These are phyloP conservation scores for Daboia siamensis DNA, from an alignment of 2,113 vertebrate species.

Conservation along the genomic window DNA sequence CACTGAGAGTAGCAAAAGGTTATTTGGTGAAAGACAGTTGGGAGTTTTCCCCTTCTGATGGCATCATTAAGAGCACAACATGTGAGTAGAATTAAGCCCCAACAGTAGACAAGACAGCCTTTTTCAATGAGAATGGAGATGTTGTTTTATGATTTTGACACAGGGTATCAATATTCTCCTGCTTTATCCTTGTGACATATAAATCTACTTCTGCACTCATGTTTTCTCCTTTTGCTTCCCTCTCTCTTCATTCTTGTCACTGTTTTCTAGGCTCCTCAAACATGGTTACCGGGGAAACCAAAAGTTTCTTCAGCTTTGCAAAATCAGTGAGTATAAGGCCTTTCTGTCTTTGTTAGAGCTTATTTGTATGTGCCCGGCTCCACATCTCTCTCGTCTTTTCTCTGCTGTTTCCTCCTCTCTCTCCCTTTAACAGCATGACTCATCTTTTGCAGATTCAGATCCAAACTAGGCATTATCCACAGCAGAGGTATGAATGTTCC, in stretches of 20 bases:
- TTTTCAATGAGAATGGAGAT: not conserved
- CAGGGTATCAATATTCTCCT: not conserved
- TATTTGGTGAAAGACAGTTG: not conserved
- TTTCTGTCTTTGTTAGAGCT: not conserved
- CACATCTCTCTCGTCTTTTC: not conserved
- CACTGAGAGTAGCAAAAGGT: not conserved
- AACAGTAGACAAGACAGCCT: not conserved
- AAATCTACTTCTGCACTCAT: not conserved
- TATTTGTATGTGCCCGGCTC: not conserved
- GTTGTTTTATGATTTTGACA: not conserved
- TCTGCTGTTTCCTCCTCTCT: not conserved
- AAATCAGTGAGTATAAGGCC: conserved; percentile 89
- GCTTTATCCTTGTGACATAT: not conserved
- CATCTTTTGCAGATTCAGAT: not conserved
- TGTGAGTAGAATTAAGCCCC: not conserved
- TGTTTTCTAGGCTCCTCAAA: conserved; percentile 90
- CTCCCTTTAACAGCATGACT: not conserved
- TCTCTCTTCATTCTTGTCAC: not conserved
- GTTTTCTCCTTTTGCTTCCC: not conserved
- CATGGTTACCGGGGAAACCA: conserved; percentile 98
- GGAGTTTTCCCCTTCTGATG: not conserved
- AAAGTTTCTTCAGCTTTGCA: conserved; percentile 99
- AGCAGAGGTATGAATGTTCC: not conserved
- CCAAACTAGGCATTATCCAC: not conserved
- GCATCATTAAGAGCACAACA: not conserved